A percentile compares a stretch with the other conserved stretches of the same genome.
These are phyloP conservation scores for Paramacrobiotus metropolitanus DNA, from an alignment of 1,140 invertebrate species.

Conservation along the genomic window DNA sequence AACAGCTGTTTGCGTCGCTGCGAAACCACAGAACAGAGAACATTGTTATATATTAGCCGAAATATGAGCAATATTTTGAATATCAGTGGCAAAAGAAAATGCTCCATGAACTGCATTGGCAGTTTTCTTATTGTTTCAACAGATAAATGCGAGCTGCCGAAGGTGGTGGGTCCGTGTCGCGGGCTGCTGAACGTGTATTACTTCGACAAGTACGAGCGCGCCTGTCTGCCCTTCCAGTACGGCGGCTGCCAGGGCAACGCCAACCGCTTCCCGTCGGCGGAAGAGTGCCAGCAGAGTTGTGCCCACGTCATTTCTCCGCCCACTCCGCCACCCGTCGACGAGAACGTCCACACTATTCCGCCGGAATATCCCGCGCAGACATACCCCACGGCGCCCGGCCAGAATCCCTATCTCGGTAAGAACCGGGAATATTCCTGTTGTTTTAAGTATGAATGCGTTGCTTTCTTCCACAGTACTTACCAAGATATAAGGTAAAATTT, in stretches of 20 bases:
- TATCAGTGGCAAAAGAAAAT: too few relatives aligned
- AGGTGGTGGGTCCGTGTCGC: slow-evolving; percentile 37
- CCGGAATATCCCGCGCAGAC: neutral
- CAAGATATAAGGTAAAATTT: too few relatives aligned
- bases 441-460: too few relatives aligned
- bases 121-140: too few relatives aligned
- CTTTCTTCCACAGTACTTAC: too few relatives aligned
- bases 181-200: slow-evolving; percentile 40
- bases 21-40: too few relatives aligned
- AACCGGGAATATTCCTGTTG: neutral
- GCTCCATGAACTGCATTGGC: too few relatives aligned
- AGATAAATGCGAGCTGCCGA: slow-evolving; percentile 44
- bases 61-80: too few relatives aligned
- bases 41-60: too few relatives aligned
- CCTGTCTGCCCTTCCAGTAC: slow-evolving; percentile 46
- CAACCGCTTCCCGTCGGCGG: slow-evolving; percentile 52
- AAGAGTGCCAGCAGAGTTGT: slow-evolving; percentile 54
- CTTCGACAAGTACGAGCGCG: slow-evolving; percentile 37
- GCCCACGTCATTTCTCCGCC: slow-evolving; percentile 35
- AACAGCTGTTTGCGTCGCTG: too few relatives aligned
- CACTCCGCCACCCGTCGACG: neutral
- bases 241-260: slow-evolving; percentile 58
- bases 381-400: neutral
- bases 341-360: neutral
- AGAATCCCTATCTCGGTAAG: neutral